Base-by-base conservation (phyloP, 2,888 invertebrate genomes). In the Achlya flavicornis region DNA sequence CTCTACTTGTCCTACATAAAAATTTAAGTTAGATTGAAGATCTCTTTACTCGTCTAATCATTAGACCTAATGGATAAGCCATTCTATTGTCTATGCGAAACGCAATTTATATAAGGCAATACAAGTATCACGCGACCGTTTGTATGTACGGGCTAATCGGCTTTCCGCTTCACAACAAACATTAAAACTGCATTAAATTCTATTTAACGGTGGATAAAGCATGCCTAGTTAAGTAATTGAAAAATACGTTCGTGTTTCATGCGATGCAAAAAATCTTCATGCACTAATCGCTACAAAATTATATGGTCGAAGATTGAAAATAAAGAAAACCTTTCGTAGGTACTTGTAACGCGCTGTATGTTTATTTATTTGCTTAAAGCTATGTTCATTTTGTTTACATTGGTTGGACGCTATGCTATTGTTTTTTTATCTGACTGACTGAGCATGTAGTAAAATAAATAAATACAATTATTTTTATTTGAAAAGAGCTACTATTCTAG, bases 161-260 rank as follows among this genome's bases (percentile, higher is more conserved):
- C 83, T 85, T 79, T 78, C 83, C 82, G 83, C 79, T 88, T 84
- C 83, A 81, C 81, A 84, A 82, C 84, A 80, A 85, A 86, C 89
- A 92, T 91, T 91, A 91, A 91, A 91, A 89, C 79, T 85, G 86
- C 90, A 91, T 92, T 90, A 90, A 88, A 89, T 85, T 88, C 82
- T 86, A 88, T 91, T 91, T 88, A 88, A 84, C 85, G 79, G 77
- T 80, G 75, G 75, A 85, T 84, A 84, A 80, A 86, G 80, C 81
- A 80, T 78, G 82, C 76, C 83, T 81, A 78, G 83, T 85, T 88
- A 83, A 83, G 84, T 85, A 86, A 88, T 87, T 87, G 85, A 85
- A 87, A 85, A 87, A 86, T 84, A 84, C 77, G 72, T 80, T 81
- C 82, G 83, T 87, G 84, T 71, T 80, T 78, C 84, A 83, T 83